Evolutionary conservation across 2,888 invertebrate species (phyloP), one percentile per base, ranked within the genome.

Genomic region (Limnephilus lunatus): DNA sequence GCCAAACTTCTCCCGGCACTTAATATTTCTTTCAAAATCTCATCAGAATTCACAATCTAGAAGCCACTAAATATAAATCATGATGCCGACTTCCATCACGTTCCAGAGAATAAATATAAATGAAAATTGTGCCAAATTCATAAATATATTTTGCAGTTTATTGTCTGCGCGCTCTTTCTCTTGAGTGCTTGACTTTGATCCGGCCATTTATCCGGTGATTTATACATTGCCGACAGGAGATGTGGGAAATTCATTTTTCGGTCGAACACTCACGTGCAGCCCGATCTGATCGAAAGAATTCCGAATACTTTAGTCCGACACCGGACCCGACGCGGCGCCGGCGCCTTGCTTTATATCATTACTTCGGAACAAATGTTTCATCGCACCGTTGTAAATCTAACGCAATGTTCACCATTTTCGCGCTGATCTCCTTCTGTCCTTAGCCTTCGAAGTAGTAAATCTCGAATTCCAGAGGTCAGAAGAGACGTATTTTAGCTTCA

Each of bases 391-490:
- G 83, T 83, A 89, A 89, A 32, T 68, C 39, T 89, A 53, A 89
- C 68, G 9, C 68, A 25, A 9, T 68, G 25, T 25, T 81, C 39
- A 81, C n/a, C 68, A 68, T 88, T 81, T 39, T 89, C n/a, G 44
- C 80, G 81, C 32, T 31, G n/a, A 31, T 31, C 32, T 80, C 30
- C 89, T 89, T 25, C 53, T n/a, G 35, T 81, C 25, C 35, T 68
- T 68, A 68, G n/a, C 30, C 80, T 89, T 35, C 32, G 91, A 15
- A 39, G 39, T 25, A 86, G 85, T 91, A 87, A 91, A 91, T 91
- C 91, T 87, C 53, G 5, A 68, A 68, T 44, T 35, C 87, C 44
- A 44, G 81, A 39, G 86, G 87, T 81, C 91, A 35, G 80, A 91
- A 81, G 32, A 81, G 91, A 87, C 81, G n/a, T 81, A 81, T 86